Conservation (phyloP, 2,113 vertebrate species). For the Pseudonaja textilis region DNA sequence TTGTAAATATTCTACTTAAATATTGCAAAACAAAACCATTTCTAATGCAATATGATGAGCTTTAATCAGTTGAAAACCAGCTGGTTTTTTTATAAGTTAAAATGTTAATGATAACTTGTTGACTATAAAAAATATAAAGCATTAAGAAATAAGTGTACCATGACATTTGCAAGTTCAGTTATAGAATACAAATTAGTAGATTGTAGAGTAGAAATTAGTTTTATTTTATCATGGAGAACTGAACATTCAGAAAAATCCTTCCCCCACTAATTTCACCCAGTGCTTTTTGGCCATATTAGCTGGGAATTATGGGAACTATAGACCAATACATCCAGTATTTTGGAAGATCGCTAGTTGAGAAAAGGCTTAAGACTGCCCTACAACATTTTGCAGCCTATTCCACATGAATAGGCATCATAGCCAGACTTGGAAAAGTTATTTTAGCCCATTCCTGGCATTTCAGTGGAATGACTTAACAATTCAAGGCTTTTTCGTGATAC, state of each 20-base stretch:
- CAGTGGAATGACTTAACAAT: background rate
- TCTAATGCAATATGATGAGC: background rate
- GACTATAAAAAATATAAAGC: background rate
- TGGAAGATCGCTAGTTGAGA: background rate
- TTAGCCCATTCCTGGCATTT: background rate
- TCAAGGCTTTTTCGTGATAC: background rate
- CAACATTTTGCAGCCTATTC: background rate
- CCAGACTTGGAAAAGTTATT: background rate
- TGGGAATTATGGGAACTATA: background rate
- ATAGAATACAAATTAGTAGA: background rate
- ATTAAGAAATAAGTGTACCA: background rate
- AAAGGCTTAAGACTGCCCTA: background rate
- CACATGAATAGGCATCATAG: background rate
- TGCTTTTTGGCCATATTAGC: background rate
- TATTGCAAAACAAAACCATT: background rate
- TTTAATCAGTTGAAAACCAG: background rate
- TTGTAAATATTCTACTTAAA: background rate
- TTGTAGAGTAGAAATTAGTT: background rate
- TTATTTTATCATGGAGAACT: background rate
- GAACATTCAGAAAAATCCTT: background rate
- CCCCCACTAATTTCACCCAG: background rate
- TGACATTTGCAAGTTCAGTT: background rate
- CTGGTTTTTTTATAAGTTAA: background rate
- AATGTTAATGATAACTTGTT: background rate
- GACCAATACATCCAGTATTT: background rate